Evolutionary conservation across 2,113 vertebrate genomes (phyloP).

Genomic region (Limnothrissa miodon): DNA sequence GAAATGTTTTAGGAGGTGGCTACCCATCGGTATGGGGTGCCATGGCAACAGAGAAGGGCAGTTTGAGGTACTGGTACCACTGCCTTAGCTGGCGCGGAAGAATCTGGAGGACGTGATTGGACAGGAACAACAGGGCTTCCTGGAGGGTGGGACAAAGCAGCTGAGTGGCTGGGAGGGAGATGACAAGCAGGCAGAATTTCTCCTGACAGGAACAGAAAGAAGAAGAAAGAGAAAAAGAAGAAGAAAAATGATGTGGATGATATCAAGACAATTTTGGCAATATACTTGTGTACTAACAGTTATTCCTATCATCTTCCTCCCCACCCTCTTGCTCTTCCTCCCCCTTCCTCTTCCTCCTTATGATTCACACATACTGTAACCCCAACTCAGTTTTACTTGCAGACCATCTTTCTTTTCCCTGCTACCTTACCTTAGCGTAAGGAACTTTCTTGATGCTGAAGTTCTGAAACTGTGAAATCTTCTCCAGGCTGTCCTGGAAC

Average conservation of each 20-base stretch:
- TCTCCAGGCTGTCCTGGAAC: conserved; percentile 18
- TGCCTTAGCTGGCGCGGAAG: conserved; percentile 17
- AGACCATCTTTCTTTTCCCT: background rate
- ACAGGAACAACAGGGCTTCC: conserved; percentile 23
- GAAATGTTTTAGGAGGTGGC: too few species aligned
- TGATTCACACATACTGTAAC: background rate
- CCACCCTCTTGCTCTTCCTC: too few species aligned
- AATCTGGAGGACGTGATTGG: conserved; percentile 19
- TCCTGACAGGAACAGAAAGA: background rate
- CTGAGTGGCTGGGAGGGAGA: conserved; percentile 26
- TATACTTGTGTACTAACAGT: background rate
- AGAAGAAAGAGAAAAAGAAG: too few species aligned
- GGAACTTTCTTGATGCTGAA: conserved; percentile 18
- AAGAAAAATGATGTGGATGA: background rate
- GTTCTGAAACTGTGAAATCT: conserved; percentile 23
- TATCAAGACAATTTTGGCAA: background rate
- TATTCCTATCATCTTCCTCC: background rate
- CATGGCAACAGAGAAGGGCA: conserved; percentile 18
- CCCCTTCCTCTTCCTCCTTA: too few species aligned
- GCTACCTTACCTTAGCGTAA: conserved; percentile 10
- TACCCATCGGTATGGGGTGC: background rate
- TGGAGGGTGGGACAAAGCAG: conserved; percentile 20
- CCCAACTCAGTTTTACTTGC: background rate
- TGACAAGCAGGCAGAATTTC: conserved; percentile 27
- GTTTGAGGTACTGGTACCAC: conserved; percentile 29